Base-by-base conservation (phyloP, 1,140 invertebrate genomes). In the Harpegnathos saltator region DNA sequence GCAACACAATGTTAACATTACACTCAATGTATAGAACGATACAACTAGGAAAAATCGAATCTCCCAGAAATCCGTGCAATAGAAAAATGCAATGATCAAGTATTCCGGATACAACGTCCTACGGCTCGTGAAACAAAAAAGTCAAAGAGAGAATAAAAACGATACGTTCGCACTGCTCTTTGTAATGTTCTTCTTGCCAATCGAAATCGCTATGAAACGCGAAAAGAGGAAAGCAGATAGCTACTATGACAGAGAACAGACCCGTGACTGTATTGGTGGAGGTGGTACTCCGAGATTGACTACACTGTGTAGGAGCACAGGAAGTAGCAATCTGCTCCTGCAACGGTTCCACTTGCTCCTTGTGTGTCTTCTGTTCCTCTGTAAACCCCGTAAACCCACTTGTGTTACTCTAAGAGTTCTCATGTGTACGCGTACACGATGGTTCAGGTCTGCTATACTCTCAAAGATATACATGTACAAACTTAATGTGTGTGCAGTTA, bases 221-320 rank as follows among this genome's bases (percentile, higher is more conserved):
- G 73, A 87, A 65, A 89, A 84, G 69, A 89, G 62, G 84, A 85
- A 92, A 93, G 92, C 90, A 88, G 93, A 93, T 87, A 92, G 90
- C 90, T 93, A 92, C 87, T 92, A 90, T 94, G 90, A 92, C 89
- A 94, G 89, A 91, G 82, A 94, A 94, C 93, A 94, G 93, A 94
- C 93, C 94, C 92, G 89, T 94, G 85, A 91, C 89, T 92, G 91
- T 91, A 93, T 94, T 94, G 90, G 91, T 90, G 91, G 92, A 93
- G 89, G 92, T 90, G 73, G 89, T 92, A 92, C 89, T 94, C 92
- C 93, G 93, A 91, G 92, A 91, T 89, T 92, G 92, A 92, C 89
- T 92, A 91, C 88, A 87, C 89, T 93, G 92, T 89, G 91, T 91
- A 87, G 91, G 89, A 89, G 91, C 89, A 90, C 90, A 92, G 86